These are phyloP conservation scores for Delphinapterus leucas DNA, from an alignment of 2,113 vertebrate genomes.

Conservation along the genomic window DNA sequence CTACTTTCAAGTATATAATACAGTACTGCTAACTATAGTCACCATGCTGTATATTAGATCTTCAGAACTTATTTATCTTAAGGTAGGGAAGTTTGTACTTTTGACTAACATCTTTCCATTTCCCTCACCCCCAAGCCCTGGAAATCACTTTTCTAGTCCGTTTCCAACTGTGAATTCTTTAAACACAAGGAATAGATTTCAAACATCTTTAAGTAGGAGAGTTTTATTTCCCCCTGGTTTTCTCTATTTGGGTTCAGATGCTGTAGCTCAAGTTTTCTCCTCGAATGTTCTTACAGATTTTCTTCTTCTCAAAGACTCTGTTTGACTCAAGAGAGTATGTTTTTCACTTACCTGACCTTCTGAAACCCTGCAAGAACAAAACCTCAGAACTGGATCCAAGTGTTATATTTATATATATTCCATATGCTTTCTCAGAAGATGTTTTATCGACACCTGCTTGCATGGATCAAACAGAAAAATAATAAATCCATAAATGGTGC, in stretches of 20 bases:
- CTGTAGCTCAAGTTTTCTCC: background rate
- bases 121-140: background rate
- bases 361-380: background rate
- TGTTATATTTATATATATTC: background rate
- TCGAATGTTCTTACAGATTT: background rate
- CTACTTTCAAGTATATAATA: background rate
- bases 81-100: background rate
- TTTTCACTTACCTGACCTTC: background rate
- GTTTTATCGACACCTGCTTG: background rate
- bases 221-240: background rate
- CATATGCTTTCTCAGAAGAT: background rate
- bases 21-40: background rate
- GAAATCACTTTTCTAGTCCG: background rate
- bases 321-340: background rate
- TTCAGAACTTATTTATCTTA: background rate
- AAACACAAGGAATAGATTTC: background rate
- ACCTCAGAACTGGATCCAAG: background rate
- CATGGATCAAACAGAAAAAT: background rate
- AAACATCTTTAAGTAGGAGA: background rate
- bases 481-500: fast-evolving
- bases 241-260: background rate
- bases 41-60: background rate
- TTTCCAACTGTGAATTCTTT: background rate
- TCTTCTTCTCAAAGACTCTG: background rate
- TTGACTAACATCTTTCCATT: background rate